Evolutionary conservation across 2,797 vertebrate genomes (phyloP), one percentile per base, ranked within the genome.

Genomic region (Sebastes aleutianus): DNA sequence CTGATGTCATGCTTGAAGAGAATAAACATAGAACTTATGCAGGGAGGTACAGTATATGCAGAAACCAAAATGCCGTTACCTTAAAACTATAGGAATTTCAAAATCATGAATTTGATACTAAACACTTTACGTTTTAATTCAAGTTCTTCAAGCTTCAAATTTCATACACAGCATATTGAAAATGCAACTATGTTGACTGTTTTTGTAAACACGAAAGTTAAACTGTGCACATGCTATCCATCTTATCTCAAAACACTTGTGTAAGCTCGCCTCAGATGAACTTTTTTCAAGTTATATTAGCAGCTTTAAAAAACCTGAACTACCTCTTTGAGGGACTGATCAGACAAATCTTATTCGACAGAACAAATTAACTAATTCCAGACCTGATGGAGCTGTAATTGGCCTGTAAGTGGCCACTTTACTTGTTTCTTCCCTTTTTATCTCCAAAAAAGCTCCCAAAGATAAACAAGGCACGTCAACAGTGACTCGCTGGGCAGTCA

Each of bases 341-440:
- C 26, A 61, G 39, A 59, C 3, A 4, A 63, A 36, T 32, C 29
- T 61, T 69, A 36, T 31, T 71, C 65, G 63, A 59, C 47, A 36
- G 24, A 32, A 67, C 4, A 56, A 27, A 64, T 79, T 32, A 67
- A 65, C 34, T 24, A 14, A 69, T 65, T 71, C n/a, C 6, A 62
- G 27, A 61, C 82, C 75, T 56, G 29, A 66, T 59, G 50, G 79
- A 82, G 66, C n/a, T 69, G 64, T 61, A 79, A 86, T 72, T 74
- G 43, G 27, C 24, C 6, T 24, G 11, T 36, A 74, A 84, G 58
- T 74, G 53, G 39, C 59, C 75, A 83, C 67, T 86, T 80, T 56
- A 36, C 63, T 83, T 62, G 53, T 74, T 79, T 14, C 24, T 58
- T 72, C 14, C 24, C 53, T 57, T 84, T 82, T 68, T 26, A 77